Base-by-base conservation (phyloP, 2,797 vertebrate genomes). In the Lagodon rhomboides region DNA sequence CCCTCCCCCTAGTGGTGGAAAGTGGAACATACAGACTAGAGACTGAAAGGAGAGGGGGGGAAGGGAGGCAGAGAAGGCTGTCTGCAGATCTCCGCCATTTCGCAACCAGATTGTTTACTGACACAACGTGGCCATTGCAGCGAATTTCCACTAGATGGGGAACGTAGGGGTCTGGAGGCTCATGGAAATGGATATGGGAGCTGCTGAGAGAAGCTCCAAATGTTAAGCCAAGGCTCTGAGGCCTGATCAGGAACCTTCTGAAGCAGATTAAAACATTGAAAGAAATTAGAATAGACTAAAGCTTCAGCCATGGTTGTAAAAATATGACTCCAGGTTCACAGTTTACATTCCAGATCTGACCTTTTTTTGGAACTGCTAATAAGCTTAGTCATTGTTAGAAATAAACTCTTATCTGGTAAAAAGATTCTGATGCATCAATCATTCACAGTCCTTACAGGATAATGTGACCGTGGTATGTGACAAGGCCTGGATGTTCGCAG, bases 51-150 rank as follows among this genome's bases (percentile, higher is more conserved):
- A 85, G 75, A 83, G 89, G 92, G 89, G 91, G 91, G 92, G 93
- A 80, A 86, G 93, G 91, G 90, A 90, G 79, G 73, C 88, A 92
- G 87, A 94, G 90, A 92, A 93, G 91, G 85, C 94, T 82, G 91
- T 90, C 93, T 93, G 94, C 94, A 92, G 93, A 95, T 93, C 92
- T 91, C 96, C 95, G 96, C 97, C 97, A 97, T 97, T 96, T 97
- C 95, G 94, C 95, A 96, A 96, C 95, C 89, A 94, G 94, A 96
- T 92, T 97, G 96, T 97, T 96, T 97, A 96, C 96, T 94, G 94
- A 93, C 95, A 95, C 86, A 89, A 78, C 79, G 82, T 59, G 69
- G 90, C 79, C 87, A 91, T 94, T 89, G 86, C 92, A 89, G 89
- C 72, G 53, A 77, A 79, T 91, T 90, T 85, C 89, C 92, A 91